phyloP scores from a whole-genome alignment of 2,113 vertebrate genomes.

The Crotophaga sulcirostris region DNA sequence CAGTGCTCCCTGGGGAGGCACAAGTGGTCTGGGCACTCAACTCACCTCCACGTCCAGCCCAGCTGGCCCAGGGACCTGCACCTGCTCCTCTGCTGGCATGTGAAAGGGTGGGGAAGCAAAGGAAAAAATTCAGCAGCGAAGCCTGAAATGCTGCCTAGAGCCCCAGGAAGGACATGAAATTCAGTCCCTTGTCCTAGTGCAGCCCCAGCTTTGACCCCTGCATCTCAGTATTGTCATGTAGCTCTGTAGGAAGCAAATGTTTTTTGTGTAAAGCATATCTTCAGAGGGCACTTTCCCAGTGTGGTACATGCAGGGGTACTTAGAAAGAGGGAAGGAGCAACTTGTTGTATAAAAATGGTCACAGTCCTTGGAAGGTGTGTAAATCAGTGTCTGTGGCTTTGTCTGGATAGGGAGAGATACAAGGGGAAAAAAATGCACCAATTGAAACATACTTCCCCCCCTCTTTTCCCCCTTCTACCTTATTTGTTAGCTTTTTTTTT shows the following conservation, averaged over 20 bases:
- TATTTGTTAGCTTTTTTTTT: neutral
- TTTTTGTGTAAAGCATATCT: neutral
- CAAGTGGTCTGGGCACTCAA: neutral
- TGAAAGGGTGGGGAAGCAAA: neutral
- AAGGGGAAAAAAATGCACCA: neutral
- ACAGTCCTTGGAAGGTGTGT: neutral
- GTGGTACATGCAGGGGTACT: neutral
- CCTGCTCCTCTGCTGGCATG: neutral
- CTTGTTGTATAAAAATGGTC: neutral
- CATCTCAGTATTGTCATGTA: neutral
- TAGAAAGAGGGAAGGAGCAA: neutral
- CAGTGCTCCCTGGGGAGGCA: neutral
- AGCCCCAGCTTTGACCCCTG: neutral
- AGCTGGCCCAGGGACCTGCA: neutral
- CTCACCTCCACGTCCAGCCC: neutral
- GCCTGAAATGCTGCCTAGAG: neutral
- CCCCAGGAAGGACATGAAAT: neutral
- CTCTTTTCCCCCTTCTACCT: neutral
- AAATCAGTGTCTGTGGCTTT: neutral
- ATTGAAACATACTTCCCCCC: neutral
- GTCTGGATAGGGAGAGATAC: neutral
- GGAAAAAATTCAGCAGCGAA: neutral
- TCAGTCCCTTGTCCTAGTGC: neutral
- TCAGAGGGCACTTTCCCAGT: neutral
- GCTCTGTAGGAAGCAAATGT: neutral